A percentile compares a stretch with the other conserved stretches of the same genome.
Evolutionary conservation across 2,113 vertebrate species (phyloP).

Genomic region (Halichoerus grypus): DNA sequence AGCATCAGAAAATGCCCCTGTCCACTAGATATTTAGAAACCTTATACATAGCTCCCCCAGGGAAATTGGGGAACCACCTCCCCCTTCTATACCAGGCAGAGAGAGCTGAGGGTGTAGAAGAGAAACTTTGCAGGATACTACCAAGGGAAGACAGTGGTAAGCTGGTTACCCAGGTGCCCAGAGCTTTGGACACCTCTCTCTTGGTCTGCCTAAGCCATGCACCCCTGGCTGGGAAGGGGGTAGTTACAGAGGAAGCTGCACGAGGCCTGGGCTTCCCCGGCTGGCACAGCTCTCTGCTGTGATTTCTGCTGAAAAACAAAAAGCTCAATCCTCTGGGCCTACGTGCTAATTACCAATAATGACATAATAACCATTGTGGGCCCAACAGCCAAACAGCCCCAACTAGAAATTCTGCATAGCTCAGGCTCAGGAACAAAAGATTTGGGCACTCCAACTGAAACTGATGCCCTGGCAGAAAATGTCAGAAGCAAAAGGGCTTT

Average conservation of each 20-base stretch:
- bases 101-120: not conserved
- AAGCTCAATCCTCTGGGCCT: constrained; percentile 68
- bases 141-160: not conserved
- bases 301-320: constrained; percentile 78
- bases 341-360: constrained; percentile 81
- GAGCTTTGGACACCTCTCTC: not conserved
- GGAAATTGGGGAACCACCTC: fast-evolving
- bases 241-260: constrained; percentile 19
- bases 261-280: not conserved
- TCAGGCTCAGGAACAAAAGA: constrained; percentile 75
- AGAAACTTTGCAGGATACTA: not conserved
- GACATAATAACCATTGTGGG: constrained; percentile 79
- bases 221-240: not conserved
- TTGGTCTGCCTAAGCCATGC: not conserved
- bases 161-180: not conserved
- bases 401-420: constrained; percentile 82
- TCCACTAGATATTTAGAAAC: not conserved
- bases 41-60: not conserved
- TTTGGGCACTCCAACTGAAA: constrained; percentile 61
- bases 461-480: constrained; percentile 69
- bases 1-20: constrained; percentile 32
- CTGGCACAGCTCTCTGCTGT: constrained; percentile 41
- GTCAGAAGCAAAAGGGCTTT: constrained; percentile 56
- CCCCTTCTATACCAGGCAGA: not conserved
- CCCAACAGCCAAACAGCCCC: constrained; percentile 78